These are phyloP conservation scores for Belonocnema kinseyi DNA, from an alignment of 1,140 invertebrate genomes.

Conservation along the genomic window DNA sequence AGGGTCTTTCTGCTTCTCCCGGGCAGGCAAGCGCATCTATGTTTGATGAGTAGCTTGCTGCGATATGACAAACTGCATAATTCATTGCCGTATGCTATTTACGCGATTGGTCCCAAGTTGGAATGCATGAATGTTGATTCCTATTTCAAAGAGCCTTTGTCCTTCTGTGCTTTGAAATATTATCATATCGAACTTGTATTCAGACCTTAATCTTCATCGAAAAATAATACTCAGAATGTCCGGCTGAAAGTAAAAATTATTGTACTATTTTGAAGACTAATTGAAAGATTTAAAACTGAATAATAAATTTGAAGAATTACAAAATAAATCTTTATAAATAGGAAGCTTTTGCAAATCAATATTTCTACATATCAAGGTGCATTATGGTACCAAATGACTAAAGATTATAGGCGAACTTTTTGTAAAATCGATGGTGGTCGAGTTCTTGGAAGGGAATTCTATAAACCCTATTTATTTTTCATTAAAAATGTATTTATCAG, in stretches of 20 bases:
- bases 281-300: too few relatives aligned
- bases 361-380: too few relatives aligned
- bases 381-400: too few relatives aligned
- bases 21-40: conserved; percentile 45
- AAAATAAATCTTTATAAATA: too few relatives aligned
- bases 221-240: not conserved
- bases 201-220: not conserved
- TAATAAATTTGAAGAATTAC: too few relatives aligned
- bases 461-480: too few relatives aligned
- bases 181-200: conserved; percentile 16
- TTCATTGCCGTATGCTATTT: conserved; percentile 52
- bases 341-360: too few relatives aligned
- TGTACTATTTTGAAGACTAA: too few relatives aligned
- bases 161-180: not conserved
- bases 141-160: conserved; percentile 20
- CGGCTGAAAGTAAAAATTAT: not conserved
- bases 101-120: conserved; percentile 44
- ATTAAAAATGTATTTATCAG: too few relatives aligned
- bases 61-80: conserved; percentile 57
- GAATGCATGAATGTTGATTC: conserved; percentile 49
- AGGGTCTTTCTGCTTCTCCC: conserved; percentile 35
- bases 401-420: too few relatives aligned
- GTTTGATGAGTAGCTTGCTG: conserved; percentile 55
- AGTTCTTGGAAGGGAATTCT: too few relatives aligned
- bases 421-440: too few relatives aligned